These are phyloP conservation scores for Porites divaricata DNA, from an alignment of 92 coral and sea anemone genomes.

Conservation along the genomic window DNA sequence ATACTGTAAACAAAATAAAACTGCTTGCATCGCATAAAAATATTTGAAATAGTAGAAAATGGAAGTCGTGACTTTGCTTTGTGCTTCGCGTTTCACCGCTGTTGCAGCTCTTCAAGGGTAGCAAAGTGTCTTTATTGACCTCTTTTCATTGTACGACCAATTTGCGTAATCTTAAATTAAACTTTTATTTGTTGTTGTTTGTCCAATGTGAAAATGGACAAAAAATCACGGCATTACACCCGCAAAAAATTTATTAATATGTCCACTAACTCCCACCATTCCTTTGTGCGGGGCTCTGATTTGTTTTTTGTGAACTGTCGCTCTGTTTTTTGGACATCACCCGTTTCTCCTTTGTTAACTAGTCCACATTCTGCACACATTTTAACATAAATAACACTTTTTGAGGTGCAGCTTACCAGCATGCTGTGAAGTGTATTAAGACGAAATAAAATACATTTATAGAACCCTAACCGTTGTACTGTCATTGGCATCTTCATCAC, in stretches of 20 bases:
- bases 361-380: slow-evolving; percentile 13
- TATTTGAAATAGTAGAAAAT: slow-evolving; percentile 14
- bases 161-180: slow-evolving; percentile 6
- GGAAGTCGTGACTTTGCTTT: slow-evolving; percentile 7
- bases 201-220: neutral
- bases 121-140: slow-evolving; percentile 16
- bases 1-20: slow-evolving; percentile 1
- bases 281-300: neutral
- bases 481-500: slow-evolving; percentile 23
- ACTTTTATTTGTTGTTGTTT: slow-evolving; percentile 1
- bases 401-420: slow-evolving; percentile 15
- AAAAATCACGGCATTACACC: slow-evolving; percentile 1
- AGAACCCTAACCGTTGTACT: slow-evolving; percentile 20
- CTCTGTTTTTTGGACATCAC: slow-evolving; percentile 8
- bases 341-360: neutral
- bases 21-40: slow-evolving; percentile 20
- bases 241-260: slow-evolving; percentile 22
- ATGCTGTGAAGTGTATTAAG: slow-evolving; percentile 6
- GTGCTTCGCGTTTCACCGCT: slow-evolving; percentile 27
- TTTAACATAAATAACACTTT: slow-evolving; percentile 3
- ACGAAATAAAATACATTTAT: neutral
- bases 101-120: slow-evolving; percentile 13
- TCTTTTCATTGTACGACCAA: slow-evolving; percentile 6
- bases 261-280: slow-evolving; percentile 13
- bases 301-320: neutral